These are phyloP conservation scores for Aquatica leii DNA, from an alignment of 2,888 invertebrate genomes.

Conservation along the genomic window DNA sequence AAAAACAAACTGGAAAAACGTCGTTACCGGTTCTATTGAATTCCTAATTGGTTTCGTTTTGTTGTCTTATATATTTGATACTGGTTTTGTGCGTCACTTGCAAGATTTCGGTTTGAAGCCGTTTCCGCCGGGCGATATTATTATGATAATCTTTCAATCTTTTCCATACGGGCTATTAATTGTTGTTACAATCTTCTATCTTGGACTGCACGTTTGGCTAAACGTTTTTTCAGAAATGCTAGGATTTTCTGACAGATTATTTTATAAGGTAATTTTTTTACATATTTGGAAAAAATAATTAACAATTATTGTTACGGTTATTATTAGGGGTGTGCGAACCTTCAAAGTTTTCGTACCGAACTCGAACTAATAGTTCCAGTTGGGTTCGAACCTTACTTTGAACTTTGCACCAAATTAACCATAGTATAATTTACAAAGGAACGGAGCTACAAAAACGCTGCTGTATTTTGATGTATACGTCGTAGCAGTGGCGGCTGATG, in stretches of 20 bases:
- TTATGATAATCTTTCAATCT: not conserved
- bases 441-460: no score
- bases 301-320: no score
- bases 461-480: no score
- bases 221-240: constrained; percentile 14
- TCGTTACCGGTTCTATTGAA: not conserved
- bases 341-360: no score
- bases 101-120: not conserved
- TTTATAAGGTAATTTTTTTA: constrained; percentile 14
- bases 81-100: not conserved
- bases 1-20: not conserved
- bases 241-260: constrained; percentile 11
- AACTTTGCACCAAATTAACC: no score
- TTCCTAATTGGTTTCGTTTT: not conserved
- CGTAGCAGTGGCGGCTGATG: no score
- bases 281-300: no score
- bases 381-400: no score
- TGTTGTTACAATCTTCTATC: not conserved
- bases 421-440: no score
- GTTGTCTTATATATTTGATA: no score
- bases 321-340: no score
- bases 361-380: no score
- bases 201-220: not conserved
- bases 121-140: not conserved
- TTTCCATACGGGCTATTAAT: not conserved